Percentiles rank a stretch among this genome's conserved stretches.
phyloP scores from a whole-genome alignment of 2,113 vertebrate genomes.

The Trogon melanurus region DNA sequence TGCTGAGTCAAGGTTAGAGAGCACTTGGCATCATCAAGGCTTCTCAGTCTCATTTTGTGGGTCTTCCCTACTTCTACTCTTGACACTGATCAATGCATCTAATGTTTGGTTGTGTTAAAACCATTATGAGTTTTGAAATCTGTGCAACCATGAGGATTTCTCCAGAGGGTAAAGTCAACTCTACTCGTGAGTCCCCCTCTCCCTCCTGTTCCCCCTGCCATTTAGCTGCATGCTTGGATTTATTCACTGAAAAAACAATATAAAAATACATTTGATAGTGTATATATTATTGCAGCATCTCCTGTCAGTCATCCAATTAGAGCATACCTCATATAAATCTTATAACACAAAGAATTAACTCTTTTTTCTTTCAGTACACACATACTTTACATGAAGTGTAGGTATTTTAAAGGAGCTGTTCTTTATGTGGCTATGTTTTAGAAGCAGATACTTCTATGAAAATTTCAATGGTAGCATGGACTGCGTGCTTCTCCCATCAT shows the following conservation, averaged over 20 bases:
- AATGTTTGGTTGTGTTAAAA: conserved; percentile 4
- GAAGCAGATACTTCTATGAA: background rate
- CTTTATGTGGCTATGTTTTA: background rate
- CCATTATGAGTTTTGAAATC: conserved; percentile 21
- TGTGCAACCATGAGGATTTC: background rate
- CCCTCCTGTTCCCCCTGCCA: background rate
- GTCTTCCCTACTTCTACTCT: background rate
- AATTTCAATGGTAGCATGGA: background rate
- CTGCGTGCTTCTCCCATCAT: background rate
- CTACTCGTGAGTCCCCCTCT: background rate
- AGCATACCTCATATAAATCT: background rate
- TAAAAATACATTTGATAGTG: conserved; percentile 9
- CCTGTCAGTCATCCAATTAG: background rate
- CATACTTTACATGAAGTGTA: background rate
- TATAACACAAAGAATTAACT: background rate
- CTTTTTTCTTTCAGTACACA: background rate
- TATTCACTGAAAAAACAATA: conserved; percentile 2
- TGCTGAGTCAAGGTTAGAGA: background rate
- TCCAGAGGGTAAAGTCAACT: conserved; percentile 9
- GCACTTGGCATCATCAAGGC: background rate
- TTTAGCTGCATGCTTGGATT: background rate
- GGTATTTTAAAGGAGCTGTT: background rate
- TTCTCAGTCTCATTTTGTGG: background rate
- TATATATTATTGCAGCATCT: background rate
- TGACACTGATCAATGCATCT: background rate